Conservation (phyloP, 2,888 invertebrate genomes). For the Corythucha ciliata region DNA sequence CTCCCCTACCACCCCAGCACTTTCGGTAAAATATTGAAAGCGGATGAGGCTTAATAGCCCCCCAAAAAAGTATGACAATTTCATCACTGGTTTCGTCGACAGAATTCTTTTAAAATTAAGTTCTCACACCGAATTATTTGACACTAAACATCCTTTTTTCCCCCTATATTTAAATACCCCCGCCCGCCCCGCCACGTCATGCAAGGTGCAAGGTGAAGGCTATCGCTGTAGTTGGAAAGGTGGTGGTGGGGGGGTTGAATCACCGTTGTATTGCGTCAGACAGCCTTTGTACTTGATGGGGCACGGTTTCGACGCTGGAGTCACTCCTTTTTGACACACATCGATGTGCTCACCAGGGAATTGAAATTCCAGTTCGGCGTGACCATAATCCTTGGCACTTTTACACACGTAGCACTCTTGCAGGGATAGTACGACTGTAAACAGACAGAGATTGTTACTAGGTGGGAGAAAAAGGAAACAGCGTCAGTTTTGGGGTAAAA, state of each 20-base stretch:
- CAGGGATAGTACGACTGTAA: constrained; percentile 20
- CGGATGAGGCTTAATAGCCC: too few species aligned
- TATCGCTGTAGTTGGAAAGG: neutral
- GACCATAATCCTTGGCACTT: constrained; percentile 1
- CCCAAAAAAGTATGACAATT: too few species aligned
- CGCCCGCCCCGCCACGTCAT: neutral
- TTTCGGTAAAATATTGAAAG: too few species aligned
- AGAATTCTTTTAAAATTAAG: too few species aligned
- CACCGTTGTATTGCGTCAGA: constrained; percentile 31
- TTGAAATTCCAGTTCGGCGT: constrained; percentile 27
- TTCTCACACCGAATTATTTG: too few species aligned
- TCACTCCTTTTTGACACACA: constrained; percentile 22
- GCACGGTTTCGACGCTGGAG: constrained; percentile 26
- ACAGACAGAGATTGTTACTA: neutral
- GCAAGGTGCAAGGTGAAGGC: too few species aligned
- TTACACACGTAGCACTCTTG: constrained; percentile 31
- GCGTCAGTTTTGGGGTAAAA: too few species aligned
- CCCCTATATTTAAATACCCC: neutral
- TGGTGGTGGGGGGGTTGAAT: neutral
- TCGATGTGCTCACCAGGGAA: constrained; percentile 29
- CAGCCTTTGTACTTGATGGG: constrained; percentile 31
- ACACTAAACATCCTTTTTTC: neutral
- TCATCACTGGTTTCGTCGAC: too few species aligned
- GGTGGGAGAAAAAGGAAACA: too few species aligned
- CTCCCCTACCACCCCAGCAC: neutral